Evolutionary conservation across 2,113 vertebrate species (phyloP).

Genomic region (Antechinus stuartii): DNA sequence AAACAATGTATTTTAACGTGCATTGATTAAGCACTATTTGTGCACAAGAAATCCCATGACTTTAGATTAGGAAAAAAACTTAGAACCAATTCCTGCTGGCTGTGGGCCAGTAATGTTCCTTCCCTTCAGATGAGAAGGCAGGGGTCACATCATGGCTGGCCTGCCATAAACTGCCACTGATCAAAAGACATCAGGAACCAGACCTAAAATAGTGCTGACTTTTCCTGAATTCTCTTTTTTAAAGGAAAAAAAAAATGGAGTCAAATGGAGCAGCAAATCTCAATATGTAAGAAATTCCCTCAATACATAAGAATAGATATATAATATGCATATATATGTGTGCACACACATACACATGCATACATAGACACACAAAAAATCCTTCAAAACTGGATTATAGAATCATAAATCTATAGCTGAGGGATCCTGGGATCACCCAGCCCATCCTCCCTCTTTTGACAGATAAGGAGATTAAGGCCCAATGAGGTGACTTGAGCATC

Average conservation of each 20-base stretch:
- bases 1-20: background rate
- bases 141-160: background rate
- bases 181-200: background rate
- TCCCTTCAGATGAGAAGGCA: background rate
- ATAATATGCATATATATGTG: too few relatives aligned
- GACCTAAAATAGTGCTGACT: background rate
- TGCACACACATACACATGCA: too few relatives aligned
- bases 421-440: background rate
- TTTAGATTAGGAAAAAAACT: background rate
- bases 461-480: background rate
- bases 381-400: background rate
- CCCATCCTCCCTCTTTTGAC: background rate
- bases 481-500: background rate
- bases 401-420: background rate
- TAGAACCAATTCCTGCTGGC: background rate
- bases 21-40: background rate
- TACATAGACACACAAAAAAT: too few relatives aligned
- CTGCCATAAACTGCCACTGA: background rate
- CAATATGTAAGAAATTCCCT: background rate
- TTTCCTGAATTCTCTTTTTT: background rate
- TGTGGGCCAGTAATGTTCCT: background rate
- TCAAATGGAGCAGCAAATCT: background rate
- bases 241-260: background rate
- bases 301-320: background rate
- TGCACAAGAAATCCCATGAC: background rate